phyloP scores from a whole-genome alignment of 2,888 invertebrate species.

The Euphydryas editha region DNA sequence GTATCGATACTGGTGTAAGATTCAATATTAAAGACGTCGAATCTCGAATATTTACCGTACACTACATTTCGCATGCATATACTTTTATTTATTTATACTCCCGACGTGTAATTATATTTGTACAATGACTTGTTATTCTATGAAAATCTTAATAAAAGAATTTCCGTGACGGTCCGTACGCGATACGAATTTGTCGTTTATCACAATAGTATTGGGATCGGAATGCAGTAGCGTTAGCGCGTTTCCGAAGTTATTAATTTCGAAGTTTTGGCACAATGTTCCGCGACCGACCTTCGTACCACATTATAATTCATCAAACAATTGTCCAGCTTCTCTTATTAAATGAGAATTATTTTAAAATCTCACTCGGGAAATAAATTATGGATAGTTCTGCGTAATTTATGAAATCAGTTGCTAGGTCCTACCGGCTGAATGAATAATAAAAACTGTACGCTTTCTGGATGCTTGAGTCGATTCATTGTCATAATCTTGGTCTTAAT shows the following conservation, averaged over 20 bases:
- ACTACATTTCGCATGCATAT: slow-evolving; percentile 44
- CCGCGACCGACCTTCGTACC: slow-evolving; percentile 55
- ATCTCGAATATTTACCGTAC: slow-evolving; percentile 10
- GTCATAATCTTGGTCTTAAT: neutral
- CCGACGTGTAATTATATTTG: slow-evolving; percentile 52
- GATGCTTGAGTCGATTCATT: slow-evolving; percentile 11
- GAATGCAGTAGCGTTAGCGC: slow-evolving; percentile 19
- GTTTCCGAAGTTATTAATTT: slow-evolving; percentile 30
- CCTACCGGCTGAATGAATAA: slow-evolving; percentile 11
- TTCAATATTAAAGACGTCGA: neutral
- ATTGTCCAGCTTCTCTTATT: slow-evolving; percentile 38
- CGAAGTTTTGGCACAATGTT: slow-evolving; percentile 58
- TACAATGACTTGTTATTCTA: slow-evolving; percentile 53
- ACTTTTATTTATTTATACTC: slow-evolving; percentile 47
- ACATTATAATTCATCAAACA: slow-evolving; percentile 43
- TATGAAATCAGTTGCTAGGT: slow-evolving; percentile 28
- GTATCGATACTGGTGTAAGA: neutral
- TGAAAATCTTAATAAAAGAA: slow-evolving; percentile 32
- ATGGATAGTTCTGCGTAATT: slow-evolving; percentile 36
- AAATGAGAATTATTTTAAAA: slow-evolving; percentile 40
- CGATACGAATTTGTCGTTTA: slow-evolving; percentile 25
- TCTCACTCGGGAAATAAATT: slow-evolving; percentile 32
- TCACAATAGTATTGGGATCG: slow-evolving; percentile 17
- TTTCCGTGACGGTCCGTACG: neutral
- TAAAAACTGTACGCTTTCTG: slow-evolving; percentile 9